phyloP scores from a whole-genome alignment of 2,113 vertebrate genomes.

The Dendropsophus ebraccatus region DNA sequence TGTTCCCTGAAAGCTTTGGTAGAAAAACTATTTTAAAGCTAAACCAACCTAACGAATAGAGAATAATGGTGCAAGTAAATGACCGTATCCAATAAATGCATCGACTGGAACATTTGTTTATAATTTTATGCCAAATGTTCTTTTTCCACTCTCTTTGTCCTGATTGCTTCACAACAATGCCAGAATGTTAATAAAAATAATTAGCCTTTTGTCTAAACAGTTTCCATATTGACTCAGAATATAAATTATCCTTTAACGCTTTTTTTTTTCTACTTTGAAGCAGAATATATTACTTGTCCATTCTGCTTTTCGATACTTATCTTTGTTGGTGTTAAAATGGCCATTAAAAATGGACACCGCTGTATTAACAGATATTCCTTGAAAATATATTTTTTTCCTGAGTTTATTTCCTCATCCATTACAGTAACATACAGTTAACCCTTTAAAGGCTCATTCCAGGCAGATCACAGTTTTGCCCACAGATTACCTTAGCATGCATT shows the following conservation, averaged over 20 bases:
- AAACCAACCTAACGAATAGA: not conserved
- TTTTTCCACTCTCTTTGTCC: not conserved
- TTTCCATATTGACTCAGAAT: conserved; percentile 10
- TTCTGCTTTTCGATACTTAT: not conserved
- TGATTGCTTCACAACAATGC: conserved; percentile 26
- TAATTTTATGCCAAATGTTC: conserved; percentile 18
- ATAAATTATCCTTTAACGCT: not conserved
- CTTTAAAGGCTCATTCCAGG: too few species aligned
- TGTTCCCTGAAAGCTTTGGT: not conserved
- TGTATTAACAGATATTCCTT: not conserved
- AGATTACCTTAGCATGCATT: too few species aligned
- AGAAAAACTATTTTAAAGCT: not conserved
- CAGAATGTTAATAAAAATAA: conserved; percentile 29
- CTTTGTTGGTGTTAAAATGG: not conserved
- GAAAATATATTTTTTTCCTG: too few species aligned
- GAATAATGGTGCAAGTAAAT: not conserved
- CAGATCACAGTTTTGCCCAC: too few species aligned
- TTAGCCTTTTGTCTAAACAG: not conserved
- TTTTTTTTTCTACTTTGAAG: not conserved
- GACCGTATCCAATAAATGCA: conserved; percentile 29
- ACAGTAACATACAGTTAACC: too few species aligned
- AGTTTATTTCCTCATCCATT: too few species aligned
- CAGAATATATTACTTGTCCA: not conserved
- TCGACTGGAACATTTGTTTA: conserved; percentile 19
- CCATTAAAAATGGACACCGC: not conserved